A percentile compares a stretch with the other conserved stretches of the same genome.
These are phyloP conservation scores for Melanaphis sacchari DNA, from an alignment of 1,140 invertebrate genomes.

Conservation along the genomic window DNA sequence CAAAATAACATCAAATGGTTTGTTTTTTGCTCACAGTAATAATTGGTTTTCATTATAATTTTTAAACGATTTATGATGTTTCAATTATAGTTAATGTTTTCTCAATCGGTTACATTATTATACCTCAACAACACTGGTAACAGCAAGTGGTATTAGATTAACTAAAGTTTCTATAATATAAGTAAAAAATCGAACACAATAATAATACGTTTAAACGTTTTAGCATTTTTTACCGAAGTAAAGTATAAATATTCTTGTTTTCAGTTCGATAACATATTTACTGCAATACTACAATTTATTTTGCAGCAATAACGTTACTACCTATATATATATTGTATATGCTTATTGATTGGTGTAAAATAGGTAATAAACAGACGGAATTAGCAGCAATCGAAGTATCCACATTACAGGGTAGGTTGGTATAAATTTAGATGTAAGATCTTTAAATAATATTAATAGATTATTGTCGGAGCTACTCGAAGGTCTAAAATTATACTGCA, in stretches of 20 bases:
- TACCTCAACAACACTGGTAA: neutral
- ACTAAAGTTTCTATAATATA: no score
- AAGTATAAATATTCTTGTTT: neutral
- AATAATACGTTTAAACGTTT: neutral
- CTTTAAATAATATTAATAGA: no score
- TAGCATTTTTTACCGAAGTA: neutral
- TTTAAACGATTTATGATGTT: neutral
- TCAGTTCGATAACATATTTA: neutral
- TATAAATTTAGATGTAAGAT: no score
- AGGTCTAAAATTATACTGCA: no score
- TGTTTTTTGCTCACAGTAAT: neutral
- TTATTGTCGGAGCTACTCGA: no score
- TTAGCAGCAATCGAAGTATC: no score
- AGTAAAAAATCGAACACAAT: neutral
- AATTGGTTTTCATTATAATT: slow-evolving; percentile 1
- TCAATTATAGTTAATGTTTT: neutral
- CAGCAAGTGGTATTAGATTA: neutral
- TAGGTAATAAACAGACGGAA: no score
- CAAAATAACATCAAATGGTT: neutral
- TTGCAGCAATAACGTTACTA: no score
- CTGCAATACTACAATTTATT: no score
- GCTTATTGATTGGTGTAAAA: no score
- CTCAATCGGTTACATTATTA: neutral
- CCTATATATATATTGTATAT: no score
- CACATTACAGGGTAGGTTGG: no score